Base-by-base conservation (phyloP, 2,113 vertebrate species). In the Pica pica region DNA sequence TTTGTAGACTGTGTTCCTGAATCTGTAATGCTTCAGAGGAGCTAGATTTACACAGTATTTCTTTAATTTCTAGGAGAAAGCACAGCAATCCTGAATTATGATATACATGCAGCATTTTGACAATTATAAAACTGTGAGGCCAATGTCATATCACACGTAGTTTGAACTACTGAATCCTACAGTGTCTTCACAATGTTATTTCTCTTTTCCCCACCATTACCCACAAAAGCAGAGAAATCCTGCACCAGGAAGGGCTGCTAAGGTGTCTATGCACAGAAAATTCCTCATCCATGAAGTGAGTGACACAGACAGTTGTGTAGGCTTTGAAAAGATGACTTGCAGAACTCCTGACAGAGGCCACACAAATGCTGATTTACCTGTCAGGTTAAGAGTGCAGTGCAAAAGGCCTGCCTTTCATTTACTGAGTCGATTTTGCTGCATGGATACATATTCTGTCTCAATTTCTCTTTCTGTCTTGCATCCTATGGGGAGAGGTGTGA, bases 401-500 rank as follows among this genome's bases (percentile, higher is more conserved):
- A 35, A 67, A 92, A 83, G 35, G 4, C 39, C 28, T 69, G 31
- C 6, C 2, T 4, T 61, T 76, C 46, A 9, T 41, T 87, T 65
- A 39, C 47, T 28, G 44, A 41, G 7, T n/a, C 3, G 3, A 9
- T 91, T 93, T 44, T 68, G 17, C 49, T 86, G n/a, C 61, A 41
- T 0, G 2, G 63, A 74, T 61, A 35, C 19, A 79, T 16, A 59
- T 44, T 52, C 67, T 33, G 46, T 41, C 68, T 85, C 41, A 74
- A 31, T 57, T 59, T 83, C 83, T 27, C 39, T 93, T 74, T 30
- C 77, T 16, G 5, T 44, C 46, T 55, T 69, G 55, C 41, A 93
- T 92, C 28, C 57, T 92, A 37, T 60, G 63, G 90, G 71, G 50
- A 93, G 83, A 96, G 52, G 63, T 96, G 86, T 94, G 91, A 97